These are phyloP conservation scores for Phrynosoma blainvillii DNA, from an alignment of 2,113 vertebrate species.

Conservation along the genomic window DNA sequence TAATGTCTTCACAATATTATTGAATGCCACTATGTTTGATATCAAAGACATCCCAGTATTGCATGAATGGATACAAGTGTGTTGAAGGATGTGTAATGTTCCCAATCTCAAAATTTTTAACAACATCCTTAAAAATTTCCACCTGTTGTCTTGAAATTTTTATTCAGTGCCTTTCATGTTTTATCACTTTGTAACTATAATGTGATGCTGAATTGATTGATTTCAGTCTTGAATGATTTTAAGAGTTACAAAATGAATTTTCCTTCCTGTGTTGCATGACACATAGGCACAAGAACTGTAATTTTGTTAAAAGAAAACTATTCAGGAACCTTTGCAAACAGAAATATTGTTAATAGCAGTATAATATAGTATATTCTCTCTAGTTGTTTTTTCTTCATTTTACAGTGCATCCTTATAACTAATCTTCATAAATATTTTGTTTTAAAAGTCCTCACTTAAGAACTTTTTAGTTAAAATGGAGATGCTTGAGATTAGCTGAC, in stretches of 20 bases:
- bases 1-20: conserved; percentile 50
- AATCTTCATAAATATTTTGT: background rate
- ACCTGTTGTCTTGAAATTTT: conserved; percentile 56
- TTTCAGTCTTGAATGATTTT: conserved; percentile 65
- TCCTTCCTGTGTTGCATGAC: conserved; percentile 39
- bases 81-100: conserved; percentile 40
- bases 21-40: conserved; percentile 52
- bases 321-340: conserved; percentile 61
- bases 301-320: conserved; percentile 57
- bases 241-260: conserved; percentile 59
- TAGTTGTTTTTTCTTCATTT: conserved; percentile 59
- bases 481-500: background rate
- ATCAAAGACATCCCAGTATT: conserved; percentile 45
- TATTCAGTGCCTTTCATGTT: conserved; percentile 71
- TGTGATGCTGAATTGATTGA: conserved; percentile 66
- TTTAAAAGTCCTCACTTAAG: conserved; percentile 7
- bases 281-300: conserved; percentile 55
- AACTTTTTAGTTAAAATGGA: background rate
- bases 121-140: conserved; percentile 59
- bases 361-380: conserved; percentile 53
- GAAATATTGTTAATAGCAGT: conserved; percentile 48
- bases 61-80: conserved; percentile 40
- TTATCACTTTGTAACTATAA: conserved; percentile 52
- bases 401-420: conserved; percentile 55
- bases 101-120: conserved; percentile 57